Evolutionary conservation across 2,113 vertebrate species (phyloP), one percentile per base, ranked within the genome.

Genomic region (Dasypus novemcinctus): DNA sequence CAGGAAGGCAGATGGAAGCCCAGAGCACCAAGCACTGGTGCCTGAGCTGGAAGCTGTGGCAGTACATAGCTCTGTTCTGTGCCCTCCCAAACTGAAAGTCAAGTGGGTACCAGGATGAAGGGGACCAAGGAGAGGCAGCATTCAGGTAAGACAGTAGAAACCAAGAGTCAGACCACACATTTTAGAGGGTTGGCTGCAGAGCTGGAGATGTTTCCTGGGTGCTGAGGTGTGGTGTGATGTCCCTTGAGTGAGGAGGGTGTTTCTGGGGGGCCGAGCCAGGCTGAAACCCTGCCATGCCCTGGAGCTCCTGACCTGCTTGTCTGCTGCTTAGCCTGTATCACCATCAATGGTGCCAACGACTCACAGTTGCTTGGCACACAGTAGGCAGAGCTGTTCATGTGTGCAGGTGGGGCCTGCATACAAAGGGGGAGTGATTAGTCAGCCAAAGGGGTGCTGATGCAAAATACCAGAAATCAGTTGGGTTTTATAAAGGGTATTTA

Each of bases 341-440:
- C 31, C 66, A 2, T 0, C 0, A 27, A 23, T 17, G 12, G 52
- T 21, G 4, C 4, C 0, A 36, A n/a, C 1, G 5, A 20, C 72
- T 15, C 72, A 75, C 41, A 74, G 25, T 13, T 46, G 41, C 72
- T 75, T 5, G 13, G 59, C 57, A 43, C 4, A 7, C 38, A 81
- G 36, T 25, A 78, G 66, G 31, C 7, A 12, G 31, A 31, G 66
- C 0, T 29, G 38, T 33, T 36, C 66, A 18, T 11, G 52, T 69
- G 46, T 21, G 12, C 12, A 9, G 15, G 17, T 18, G 2, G 20
- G 10, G 27, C 69, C 63, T 29, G 57, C 27, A 57, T 68, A 52
- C 20, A 25, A 54, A 12, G 8, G 5, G 46, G 46, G 46, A 49
- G 46, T 5, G 46, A 49, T 49, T 49, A 11, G 46, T 49, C 46